Base-by-base conservation (phyloP, 2,113 vertebrate species). In the Grantiella picta region DNA sequence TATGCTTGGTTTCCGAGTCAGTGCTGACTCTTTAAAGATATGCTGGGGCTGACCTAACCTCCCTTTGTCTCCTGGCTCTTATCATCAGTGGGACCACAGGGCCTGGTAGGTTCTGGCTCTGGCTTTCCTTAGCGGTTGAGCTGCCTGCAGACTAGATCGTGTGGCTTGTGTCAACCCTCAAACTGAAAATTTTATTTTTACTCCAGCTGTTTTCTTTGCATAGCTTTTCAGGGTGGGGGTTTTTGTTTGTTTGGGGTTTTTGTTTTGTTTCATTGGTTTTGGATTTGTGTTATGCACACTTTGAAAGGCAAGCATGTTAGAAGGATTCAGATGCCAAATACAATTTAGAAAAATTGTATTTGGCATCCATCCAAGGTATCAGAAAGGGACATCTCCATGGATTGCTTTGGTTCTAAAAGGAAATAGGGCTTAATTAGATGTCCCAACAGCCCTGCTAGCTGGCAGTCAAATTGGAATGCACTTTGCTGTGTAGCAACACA, bases 11-110 rank as follows among this genome's bases (percentile, higher is more conserved):
- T 94, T 92, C 79, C 0, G 1, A 80, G 52, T 61, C 1, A 6
- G 15, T 87, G 63, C 68, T 90, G 54, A 45, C 29, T 20, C 47
- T 94, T 91, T 92, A 95, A 80, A 94, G 82, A 89, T 40, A 90
- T 0, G 0, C 64, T 40, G 64, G 21, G 44, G 17, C 65, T 93
- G 92, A 49, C 64, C 76, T 78, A 88, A 89, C 83, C 86, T 92
- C 44, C 66, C 45, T 63, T 91, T 92, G 92, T 92, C 82, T 94
- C 17, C 20, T 0, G 8, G 8, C 38, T 82, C 71, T 89, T 96
- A 96, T 91, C 94, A 78, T 36, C 31, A 50, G 68, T 53, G 59
- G 69, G 60, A 95, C 77, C 86, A 82, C 38, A 61, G 49, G 4
- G 64, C 72, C 66, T 71, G 61, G 31, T 56, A 52, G 45, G 38